phyloP scores from a whole-genome alignment of 2,888 invertebrate genomes.

The Caenorhabditis auriculariae region DNA sequence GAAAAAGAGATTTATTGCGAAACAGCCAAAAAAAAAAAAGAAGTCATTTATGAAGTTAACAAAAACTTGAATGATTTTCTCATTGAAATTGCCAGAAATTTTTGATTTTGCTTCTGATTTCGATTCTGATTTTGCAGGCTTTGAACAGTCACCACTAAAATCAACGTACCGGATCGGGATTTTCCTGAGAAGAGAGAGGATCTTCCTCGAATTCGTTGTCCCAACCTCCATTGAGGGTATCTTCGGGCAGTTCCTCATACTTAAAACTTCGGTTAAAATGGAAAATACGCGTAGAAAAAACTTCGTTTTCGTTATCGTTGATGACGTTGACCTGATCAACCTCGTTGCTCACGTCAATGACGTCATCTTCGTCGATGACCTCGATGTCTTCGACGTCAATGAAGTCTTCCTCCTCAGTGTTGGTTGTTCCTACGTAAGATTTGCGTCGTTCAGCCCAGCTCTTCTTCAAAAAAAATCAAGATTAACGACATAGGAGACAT shows the following conservation, averaged over 20 bases:
- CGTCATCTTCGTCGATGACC: constrained; percentile 29
- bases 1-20: too few relatives aligned
- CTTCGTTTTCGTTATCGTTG: not conserved
- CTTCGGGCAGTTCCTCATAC: constrained; percentile 13
- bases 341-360: constrained; percentile 9
- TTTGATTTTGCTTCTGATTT: not conserved
- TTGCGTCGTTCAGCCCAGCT: constrained; percentile 1
- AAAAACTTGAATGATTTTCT: too few relatives aligned
- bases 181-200: constrained; percentile 26
- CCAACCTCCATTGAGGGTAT: constrained; percentile 34
- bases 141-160: not conserved
- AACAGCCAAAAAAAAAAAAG: too few relatives aligned
- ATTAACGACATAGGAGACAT: not conserved
- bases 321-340: not conserved
- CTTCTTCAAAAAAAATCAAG: not conserved
- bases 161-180: constrained; percentile 19
- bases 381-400: constrained; percentile 28
- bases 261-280: not conserved
- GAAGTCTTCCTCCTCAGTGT: constrained; percentile 19
- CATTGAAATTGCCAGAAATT: too few relatives aligned
- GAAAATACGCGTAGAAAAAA: not conserved
- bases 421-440: not conserved
- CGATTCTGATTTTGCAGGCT: not conserved
- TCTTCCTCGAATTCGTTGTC: constrained; percentile 41
- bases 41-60: too few relatives aligned